Evolutionary conservation across 2,113 vertebrate species (phyloP).

Genomic region (Orientallactaga bullata): DNA sequence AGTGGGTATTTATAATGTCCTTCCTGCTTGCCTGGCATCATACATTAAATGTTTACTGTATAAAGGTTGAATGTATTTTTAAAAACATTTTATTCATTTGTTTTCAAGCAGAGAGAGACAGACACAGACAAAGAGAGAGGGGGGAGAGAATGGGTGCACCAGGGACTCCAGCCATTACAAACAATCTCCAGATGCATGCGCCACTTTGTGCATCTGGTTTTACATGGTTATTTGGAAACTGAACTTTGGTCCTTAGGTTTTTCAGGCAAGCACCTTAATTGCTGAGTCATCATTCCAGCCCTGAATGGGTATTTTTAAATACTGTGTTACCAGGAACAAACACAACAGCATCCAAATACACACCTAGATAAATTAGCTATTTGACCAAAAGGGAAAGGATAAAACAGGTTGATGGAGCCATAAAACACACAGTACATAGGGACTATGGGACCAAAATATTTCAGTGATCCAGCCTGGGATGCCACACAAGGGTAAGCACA

Average conservation of each 20-base stretch:
- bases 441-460: background rate
- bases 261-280: too few relatives aligned
- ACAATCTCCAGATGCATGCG: too few relatives aligned
- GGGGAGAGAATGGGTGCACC: too few relatives aligned
- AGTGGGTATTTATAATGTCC: background rate
- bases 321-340: background rate
- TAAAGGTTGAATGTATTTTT: background rate
- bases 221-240: too few relatives aligned
- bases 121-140: too few relatives aligned
- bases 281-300: too few relatives aligned
- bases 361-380: conserved; percentile 2
- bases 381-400: background rate
- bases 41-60: conserved; percentile 34
- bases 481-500: background rate
- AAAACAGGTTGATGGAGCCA: background rate
- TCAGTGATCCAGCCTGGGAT: background rate
- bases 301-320: background rate
- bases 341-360: background rate
- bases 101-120: too few relatives aligned
- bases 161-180: too few relatives aligned
- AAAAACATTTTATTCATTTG: too few relatives aligned
- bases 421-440: background rate
- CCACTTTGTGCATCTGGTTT: too few relatives aligned
- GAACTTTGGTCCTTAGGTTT: too few relatives aligned
- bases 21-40: background rate